Base-by-base conservation (phyloP, 2,113 vertebrate genomes). In the Proteles cristata region DNA sequence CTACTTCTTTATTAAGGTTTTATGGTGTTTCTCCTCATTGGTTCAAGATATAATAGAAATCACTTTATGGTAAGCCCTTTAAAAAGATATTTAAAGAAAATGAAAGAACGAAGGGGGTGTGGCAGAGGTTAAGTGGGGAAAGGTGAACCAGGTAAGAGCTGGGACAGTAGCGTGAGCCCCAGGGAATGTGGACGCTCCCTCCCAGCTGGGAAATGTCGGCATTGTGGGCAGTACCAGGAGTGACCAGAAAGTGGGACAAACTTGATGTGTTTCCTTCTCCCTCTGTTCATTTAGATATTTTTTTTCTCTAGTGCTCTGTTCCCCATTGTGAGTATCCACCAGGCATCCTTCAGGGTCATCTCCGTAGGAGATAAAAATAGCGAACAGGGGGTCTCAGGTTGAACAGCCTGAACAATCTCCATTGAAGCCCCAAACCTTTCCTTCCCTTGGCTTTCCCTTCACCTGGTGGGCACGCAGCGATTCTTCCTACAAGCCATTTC, bases 121-220 rank as follows among this genome's bases (percentile, higher is more conserved):
- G 71, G 71, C 9, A 1, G 15, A 86, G 23, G 11, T 31, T 21
- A 2, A 21, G 10, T 14, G 48, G 10, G 81, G 21, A n/a, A n/a
- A 68, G 43, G 25, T 4, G 23, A 85, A 21, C 50, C 4, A 39
- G 26, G 28, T 4, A 1, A 15, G n/a, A 25, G 0, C 10, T 4
- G n/a, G 0, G 9, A 11, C 17, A 0, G 23, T 1, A 5, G 33
- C 7, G 0, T 2, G 43, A 11, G 3, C 23, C 58, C 4, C 35
- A 5, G 0, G 0, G 74, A 15, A 1, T 7, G 71, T 14, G 39
- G 61, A 12, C 0, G 2, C 14, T 4, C 73, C 3, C 45, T 50
- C 6, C 33, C 4, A 0, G 2, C 11, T 21, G 28, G 25, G 43
- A 43, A 4, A 9, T 4, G 0, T 33, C 10, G 11, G 48, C 9